Evolutionary conservation across 2,888 invertebrate genomes (phyloP).

Genomic region (Fissipunctia ypsillon): DNA sequence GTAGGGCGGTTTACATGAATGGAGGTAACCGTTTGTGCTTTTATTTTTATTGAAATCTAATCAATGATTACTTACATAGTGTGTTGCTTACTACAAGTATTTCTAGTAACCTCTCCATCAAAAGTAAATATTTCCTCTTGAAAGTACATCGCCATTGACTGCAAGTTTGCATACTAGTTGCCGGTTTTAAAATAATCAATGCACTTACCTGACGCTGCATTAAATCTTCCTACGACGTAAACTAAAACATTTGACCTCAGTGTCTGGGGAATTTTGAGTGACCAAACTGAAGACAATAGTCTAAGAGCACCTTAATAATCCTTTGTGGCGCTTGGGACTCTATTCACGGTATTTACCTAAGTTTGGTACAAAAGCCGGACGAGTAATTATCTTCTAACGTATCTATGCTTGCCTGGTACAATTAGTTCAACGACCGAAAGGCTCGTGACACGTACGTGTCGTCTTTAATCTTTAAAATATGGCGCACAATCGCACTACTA

Average conservation of each 20-base stretch:
- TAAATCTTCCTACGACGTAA: neutral
- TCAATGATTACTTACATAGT: neutral
- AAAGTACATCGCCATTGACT: neutral
- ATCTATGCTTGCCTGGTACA: conserved; percentile 8
- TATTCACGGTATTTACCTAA: conserved; percentile 27
- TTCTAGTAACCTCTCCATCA: neutral
- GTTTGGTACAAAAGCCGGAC: conserved; percentile 12
- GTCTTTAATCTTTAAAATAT: neutral
- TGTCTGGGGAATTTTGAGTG: conserved; percentile 36
- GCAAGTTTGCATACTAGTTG: too few species aligned
- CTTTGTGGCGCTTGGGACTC: conserved; percentile 38
- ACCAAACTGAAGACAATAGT: conserved; percentile 40
- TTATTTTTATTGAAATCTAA: neutral
- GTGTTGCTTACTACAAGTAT: neutral
- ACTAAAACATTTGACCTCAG: conserved; percentile 15
- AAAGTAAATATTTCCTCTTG: neutral
- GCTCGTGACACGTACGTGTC: too few species aligned
- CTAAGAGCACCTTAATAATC: conserved; percentile 25
- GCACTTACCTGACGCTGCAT: neutral
- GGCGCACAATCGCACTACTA: neutral
- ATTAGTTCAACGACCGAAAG: neutral
- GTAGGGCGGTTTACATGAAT: neutral
- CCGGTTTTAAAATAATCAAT: neutral
- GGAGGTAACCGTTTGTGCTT: neutral
- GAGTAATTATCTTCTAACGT: conserved; percentile 10